Evolutionary conservation across 1,140 invertebrate genomes (phyloP), one percentile per base, ranked within the genome.

Genomic region (Manduca sexta): DNA sequence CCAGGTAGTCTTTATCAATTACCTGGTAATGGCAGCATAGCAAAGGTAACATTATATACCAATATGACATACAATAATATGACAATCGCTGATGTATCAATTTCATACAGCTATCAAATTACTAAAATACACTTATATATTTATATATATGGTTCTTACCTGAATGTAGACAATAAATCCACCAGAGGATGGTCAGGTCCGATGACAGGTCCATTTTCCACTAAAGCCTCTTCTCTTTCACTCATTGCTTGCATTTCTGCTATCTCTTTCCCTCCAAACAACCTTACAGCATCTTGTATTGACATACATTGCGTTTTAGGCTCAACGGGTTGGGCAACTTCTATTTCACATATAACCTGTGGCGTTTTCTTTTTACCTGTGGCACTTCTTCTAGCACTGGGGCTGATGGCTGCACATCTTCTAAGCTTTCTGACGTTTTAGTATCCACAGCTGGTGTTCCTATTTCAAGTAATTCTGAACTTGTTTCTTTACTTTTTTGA

Each of bases 121-220:
- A 5, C 33, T 8, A 0, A 26, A 5, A 8, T 26, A 26, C 8
- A 26, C 21, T 34, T 8, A 3, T 11, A 34, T 34, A 8, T 4
- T 2, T 39, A 39, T 0, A 18, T 10, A 44, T 44, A 12, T 3
- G 34, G n/a, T 37, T 37, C 14, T 45, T 61, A 80, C 77, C 70
- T 74, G 48, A 79, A 80, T 44, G 73, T 76, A 31, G 77, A 68
- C 35, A 84, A 49, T 10, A 82, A 63, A 60, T 84, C 81, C 8
- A 84, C 64, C 41, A 84, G 59, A n/a, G 78, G 76, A 64, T 82
- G 74, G 37, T 81, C 78, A 14, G 74, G 64, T 5, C 67, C 67
- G 58, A 58, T 68, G 12, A 62, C 15, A 14, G 74, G 69, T 3
- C 81, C 78, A 11, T 60, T 59, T 54, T 81, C 78, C 0, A 81